A percentile compares a stretch with the other conserved stretches of the same genome.
Conservation (phyloP, 2,797 vertebrate genomes). For the Myripristis murdjan region DNA sequence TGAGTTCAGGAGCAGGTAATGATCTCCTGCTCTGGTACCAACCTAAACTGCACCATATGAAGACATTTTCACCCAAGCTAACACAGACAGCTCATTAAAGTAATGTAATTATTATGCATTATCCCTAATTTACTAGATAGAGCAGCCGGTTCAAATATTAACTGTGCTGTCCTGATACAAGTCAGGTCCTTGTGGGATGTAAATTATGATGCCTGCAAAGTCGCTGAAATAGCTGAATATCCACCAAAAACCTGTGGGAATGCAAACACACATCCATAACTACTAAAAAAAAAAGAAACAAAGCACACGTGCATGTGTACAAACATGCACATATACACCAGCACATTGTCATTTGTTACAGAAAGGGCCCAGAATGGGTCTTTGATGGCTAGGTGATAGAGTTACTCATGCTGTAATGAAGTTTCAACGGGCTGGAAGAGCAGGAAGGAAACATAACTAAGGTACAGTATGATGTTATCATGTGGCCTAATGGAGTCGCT, state of each 20-base stretch:
- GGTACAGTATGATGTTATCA: constrained; percentile 81
- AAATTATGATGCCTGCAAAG: not conserved
- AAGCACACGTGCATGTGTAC: not conserved
- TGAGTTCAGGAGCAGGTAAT: constrained; percentile 12
- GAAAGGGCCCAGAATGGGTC: constrained; percentile 61
- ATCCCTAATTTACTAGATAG: too few species aligned
- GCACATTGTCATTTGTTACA: constrained; percentile 41
- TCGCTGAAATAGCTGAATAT: not conserved
- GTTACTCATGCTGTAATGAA: constrained; percentile 74
- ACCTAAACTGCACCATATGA: not conserved
- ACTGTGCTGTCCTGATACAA: not conserved
- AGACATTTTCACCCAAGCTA: constrained; percentile 18
- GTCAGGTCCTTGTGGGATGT: not conserved
- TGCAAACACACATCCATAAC: constrained; percentile 11
- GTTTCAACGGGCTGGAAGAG: constrained; percentile 76
- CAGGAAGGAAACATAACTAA: constrained; percentile 80
- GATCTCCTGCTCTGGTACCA: constrained; percentile 5
- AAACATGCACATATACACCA: constrained; percentile 8
- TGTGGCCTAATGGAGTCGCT: constrained; percentile 80
- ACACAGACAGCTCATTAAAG: constrained; percentile 3
- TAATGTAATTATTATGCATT: not conserved
- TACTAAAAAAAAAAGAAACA: constrained; percentile 9
- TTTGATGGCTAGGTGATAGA: constrained; percentile 67
- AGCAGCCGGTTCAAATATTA: not conserved
- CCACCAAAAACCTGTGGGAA: not conserved